phyloP scores from a whole-genome alignment of 1,140 invertebrate genomes.

The Zophobas atratus region DNA sequence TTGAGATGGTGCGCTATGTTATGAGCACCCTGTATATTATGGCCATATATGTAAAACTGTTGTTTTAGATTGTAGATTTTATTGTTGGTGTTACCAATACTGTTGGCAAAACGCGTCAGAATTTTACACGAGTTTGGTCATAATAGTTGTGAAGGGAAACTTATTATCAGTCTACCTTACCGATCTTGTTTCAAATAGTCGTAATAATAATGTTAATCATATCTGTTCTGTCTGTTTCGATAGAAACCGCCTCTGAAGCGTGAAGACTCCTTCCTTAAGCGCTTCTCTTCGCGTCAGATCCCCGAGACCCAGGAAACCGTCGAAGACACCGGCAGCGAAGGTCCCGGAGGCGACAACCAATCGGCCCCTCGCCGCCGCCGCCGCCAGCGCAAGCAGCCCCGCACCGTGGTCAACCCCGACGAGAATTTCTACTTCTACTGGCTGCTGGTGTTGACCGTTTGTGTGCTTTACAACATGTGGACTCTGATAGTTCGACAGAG shows the following conservation, averaged over 20 bases:
- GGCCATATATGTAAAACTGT: no score
- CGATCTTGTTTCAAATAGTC: no score
- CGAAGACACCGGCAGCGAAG: slow-evolving; percentile 79
- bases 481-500: slow-evolving; percentile 95
- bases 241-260: slow-evolving; percentile 89
- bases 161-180: no score
- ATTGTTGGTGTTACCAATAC: no score
- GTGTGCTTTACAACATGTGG: slow-evolving; percentile 96
- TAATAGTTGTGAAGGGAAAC: no score
- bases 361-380: slow-evolving; percentile 75
- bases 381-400: slow-evolving; percentile 78
- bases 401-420: slow-evolving; percentile 94
- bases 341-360: slow-evolving; percentile 73
- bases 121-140: no score
- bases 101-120: no score
- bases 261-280: slow-evolving; percentile 94
- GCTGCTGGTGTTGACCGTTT: slow-evolving; percentile 90
- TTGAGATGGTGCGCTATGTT: no score
- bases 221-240: slow-evolving; percentile 39
- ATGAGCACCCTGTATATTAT: no score
- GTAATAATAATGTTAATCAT: no score
- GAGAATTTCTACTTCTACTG: slow-evolving; percentile 97
- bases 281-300: slow-evolving; percentile 93
- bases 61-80: no score
- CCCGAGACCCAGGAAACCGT: slow-evolving; percentile 89